phyloP scores from a whole-genome alignment of 2,113 vertebrate genomes.

The Eurystomus gularis region DNA sequence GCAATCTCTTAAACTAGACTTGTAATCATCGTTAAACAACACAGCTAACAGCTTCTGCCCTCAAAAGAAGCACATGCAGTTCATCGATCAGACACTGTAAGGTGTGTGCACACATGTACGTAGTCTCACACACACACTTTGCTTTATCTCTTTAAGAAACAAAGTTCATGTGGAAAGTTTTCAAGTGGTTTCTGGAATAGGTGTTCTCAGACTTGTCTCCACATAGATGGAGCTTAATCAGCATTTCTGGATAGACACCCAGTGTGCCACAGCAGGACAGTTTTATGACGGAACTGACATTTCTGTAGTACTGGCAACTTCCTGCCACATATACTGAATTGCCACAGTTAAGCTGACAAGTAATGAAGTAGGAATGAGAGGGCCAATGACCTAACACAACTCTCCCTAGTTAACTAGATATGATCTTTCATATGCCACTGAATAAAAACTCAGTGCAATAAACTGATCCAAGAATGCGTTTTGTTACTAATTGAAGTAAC shows the following conservation, averaged over 20 bases:
- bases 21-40: neutral
- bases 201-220: neutral
- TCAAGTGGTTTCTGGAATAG: neutral
- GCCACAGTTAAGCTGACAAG: neutral
- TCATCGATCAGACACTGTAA: neutral
- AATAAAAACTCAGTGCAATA: neutral
- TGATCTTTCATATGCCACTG: neutral
- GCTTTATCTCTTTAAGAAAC: neutral
- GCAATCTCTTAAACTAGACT: neutral
- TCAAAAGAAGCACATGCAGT: neutral
- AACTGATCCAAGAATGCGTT: neutral
- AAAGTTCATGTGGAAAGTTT: neutral
- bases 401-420: neutral
- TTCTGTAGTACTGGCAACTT: neutral
- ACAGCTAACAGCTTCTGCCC: neutral
- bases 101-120: rapidly evolving
- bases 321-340: neutral
- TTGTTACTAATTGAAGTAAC: neutral
- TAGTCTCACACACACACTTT: neutral
- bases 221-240: neutral
- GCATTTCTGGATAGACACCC: neutral
- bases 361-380: neutral
- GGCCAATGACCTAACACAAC: neutral
- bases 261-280: neutral
- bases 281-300: neutral